phyloP scores from a whole-genome alignment of 2,113 vertebrate species.

The Scatophagus argus region DNA sequence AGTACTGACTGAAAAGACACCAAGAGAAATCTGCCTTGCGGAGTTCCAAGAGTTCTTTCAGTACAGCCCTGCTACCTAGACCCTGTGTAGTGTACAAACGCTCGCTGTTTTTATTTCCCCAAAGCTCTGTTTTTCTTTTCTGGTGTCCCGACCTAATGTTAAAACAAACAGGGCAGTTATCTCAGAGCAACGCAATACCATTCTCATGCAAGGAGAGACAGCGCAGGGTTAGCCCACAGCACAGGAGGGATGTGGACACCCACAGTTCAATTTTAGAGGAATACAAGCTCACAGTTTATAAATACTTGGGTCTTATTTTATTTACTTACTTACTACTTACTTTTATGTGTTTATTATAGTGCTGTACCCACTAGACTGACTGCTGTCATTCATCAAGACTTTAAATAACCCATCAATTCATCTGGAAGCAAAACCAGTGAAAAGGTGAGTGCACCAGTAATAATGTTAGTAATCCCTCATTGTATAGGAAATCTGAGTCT shows the following conservation, averaged over 20 bases:
- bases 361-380: not conserved
- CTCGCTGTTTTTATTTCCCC: slow-evolving; percentile 11
- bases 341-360: not conserved
- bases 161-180: slow-evolving; percentile 57
- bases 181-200: slow-evolving; percentile 44
- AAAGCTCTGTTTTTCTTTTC: slow-evolving; percentile 47
- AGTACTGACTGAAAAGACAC: not conserved
- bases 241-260: not conserved
- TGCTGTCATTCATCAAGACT: no score
- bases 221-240: slow-evolving; percentile 24
- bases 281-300: not conserved
- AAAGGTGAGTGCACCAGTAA: not conserved
- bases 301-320: not conserved
- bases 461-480: not conserved
- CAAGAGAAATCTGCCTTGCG: slow-evolving; percentile 14
- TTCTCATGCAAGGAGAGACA: slow-evolving; percentile 44
- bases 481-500: not conserved
- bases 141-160: slow-evolving; percentile 29
- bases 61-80: slow-evolving; percentile 6
- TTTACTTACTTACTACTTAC: not conserved
- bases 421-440: not conserved
- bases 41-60: slow-evolving; percentile 36
- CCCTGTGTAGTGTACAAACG: not conserved
- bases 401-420: not conserved
- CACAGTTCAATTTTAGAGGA: not conserved